Evolutionary conservation across 2,113 vertebrate species (phyloP).

Genomic region (Tapirus terrestris): DNA sequence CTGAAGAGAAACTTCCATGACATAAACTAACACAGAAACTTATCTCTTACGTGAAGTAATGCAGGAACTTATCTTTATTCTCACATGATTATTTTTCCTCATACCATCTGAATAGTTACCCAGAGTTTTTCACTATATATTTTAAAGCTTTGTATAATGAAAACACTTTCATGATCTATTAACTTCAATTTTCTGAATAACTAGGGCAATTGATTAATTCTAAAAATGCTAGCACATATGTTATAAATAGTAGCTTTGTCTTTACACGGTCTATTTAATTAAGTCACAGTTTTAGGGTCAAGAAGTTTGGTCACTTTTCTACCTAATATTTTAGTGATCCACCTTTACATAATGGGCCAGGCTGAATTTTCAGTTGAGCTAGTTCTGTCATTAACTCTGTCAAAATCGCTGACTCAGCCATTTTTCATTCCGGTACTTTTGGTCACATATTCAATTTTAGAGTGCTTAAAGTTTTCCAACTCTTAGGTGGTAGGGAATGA

Average conservation of each 20-base stretch:
- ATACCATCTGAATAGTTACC: neutral
- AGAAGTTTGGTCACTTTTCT: conserved; percentile 5
- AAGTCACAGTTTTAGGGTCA: conserved; percentile 27
- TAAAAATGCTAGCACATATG: neutral
- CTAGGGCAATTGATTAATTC: neutral
- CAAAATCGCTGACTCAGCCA: conserved; percentile 59
- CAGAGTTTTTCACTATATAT: neutral
- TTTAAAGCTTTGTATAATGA: neutral
- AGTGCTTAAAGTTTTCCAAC: conserved; percentile 59
- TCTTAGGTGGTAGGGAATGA: neutral
- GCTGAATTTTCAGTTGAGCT: conserved; percentile 46
- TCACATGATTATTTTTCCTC: neutral
- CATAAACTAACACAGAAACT: neutral
- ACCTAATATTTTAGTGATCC: conserved; percentile 18
- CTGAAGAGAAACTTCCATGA: neutral
- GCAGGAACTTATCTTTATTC: neutral
- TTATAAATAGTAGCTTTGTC: neutral
- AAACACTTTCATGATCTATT: neutral
- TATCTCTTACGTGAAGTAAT: neutral
- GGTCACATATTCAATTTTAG: conserved; percentile 36
- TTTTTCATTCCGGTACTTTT: conserved; percentile 40
- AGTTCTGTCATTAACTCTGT: conserved; percentile 65
- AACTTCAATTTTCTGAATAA: neutral
- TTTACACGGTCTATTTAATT: neutral
- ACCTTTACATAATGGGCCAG: neutral